Percentiles rank a stretch among this genome's conserved stretches.
Evolutionary conservation across 1,140 invertebrate genomes (phyloP).

Genomic region (Drosophila bifasciata): DNA sequence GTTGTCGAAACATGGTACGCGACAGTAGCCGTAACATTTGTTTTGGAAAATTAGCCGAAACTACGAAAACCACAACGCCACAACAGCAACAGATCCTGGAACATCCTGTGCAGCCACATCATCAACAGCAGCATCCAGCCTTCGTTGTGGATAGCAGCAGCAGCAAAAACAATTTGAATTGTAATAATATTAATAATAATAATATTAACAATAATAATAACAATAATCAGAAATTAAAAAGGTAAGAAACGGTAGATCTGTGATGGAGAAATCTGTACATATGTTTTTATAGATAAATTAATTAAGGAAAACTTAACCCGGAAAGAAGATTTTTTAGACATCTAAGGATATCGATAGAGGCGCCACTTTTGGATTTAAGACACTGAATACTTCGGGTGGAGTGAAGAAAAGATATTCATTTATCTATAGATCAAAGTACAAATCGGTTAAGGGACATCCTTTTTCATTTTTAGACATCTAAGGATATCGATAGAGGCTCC

Average conservation of each 20-base stretch:
- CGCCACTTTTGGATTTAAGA: no score
- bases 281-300: not conserved
- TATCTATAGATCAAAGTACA: no score
- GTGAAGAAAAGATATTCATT: no score
- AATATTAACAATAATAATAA: conserved; percentile 59
- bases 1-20: conserved; percentile 96
- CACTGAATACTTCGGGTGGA: no score
- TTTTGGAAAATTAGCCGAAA: conserved; percentile 99
- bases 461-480: no score
- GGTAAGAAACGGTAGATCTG: conserved; percentile 87
- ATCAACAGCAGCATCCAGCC: conserved; percentile 63
- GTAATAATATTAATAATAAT: conserved; percentile 44
- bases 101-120: conserved; percentile 29
- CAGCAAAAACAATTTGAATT: conserved; percentile 36
- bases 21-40: conserved; percentile 98
- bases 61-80: conserved; percentile 88
- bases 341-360: no score
- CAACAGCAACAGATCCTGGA: conserved; percentile 39
- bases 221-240: conserved; percentile 90
- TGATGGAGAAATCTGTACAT: no score
- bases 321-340: no score
- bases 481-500: no score
- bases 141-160: conserved; percentile 72
- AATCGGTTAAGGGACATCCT: no score
- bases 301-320: not conserved